phyloP scores from a whole-genome alignment of 2,113 vertebrate genomes.

The Pipa parva region DNA sequence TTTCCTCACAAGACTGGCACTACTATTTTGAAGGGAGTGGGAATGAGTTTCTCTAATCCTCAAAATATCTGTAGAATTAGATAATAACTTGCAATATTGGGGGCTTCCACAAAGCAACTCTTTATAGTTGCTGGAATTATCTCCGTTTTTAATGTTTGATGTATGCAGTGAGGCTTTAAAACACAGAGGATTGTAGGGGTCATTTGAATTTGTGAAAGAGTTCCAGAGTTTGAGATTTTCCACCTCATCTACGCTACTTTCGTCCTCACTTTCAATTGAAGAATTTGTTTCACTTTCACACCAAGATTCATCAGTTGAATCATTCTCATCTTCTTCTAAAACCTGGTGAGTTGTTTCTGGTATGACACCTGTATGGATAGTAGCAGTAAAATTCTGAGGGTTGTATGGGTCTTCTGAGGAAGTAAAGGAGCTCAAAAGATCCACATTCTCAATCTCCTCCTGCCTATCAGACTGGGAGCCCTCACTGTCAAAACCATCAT shows the following conservation, averaged over 20 bases:
- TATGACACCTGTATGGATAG: conserved; percentile 55
- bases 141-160: conserved; percentile 48
- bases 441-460: conserved; percentile 58
- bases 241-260: conserved; percentile 69
- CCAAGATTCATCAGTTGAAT: conserved; percentile 37
- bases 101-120: conserved; percentile 10
- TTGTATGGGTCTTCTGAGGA: conserved; percentile 81
- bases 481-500: conserved; percentile 85
- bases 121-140: not conserved
- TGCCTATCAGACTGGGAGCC: conserved; percentile 63
- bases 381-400: conserved; percentile 81
- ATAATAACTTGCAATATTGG: not conserved
- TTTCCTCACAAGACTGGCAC: no score
- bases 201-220: conserved; percentile 72
- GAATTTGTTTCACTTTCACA: conserved; percentile 47
- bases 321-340: not conserved
- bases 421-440: conserved; percentile 75
- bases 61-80: no score
- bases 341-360: conserved; percentile 2
- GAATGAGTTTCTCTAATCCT: no score
- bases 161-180: conserved; percentile 77
- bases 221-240: conserved; percentile 75
- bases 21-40: no score
- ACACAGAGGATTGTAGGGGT: conserved; percentile 84
- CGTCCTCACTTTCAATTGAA: conserved; percentile 64